phyloP scores from a whole-genome alignment of 1,140 invertebrate genomes.

The Drosophila littoralis region DNA sequence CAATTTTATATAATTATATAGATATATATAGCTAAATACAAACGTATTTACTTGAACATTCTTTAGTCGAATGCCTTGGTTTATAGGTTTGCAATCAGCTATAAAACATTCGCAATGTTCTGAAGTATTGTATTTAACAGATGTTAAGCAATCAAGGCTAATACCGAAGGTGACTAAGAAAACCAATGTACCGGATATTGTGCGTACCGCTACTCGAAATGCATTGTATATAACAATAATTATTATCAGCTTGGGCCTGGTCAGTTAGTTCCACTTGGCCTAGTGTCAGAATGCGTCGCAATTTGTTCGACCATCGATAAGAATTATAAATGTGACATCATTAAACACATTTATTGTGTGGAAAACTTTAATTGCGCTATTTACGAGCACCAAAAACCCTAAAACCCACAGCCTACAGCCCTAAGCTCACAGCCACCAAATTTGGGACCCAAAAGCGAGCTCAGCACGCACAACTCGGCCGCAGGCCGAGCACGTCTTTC shows the following conservation, averaged over 20 bases:
- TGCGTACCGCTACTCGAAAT: not conserved
- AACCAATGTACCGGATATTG: slow-evolving; percentile 2
- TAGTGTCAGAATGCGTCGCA: slow-evolving; percentile 15
- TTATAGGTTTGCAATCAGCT: not conserved
- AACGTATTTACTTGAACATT: not conserved
- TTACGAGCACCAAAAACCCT: slow-evolving; percentile 37
- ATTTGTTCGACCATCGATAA: slow-evolving; percentile 32
- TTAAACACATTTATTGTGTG: slow-evolving; percentile 43
- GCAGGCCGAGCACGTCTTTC: slow-evolving; percentile 1
- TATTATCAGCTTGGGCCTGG: slow-evolving; percentile 20
- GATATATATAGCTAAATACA: no score
- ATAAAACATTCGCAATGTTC: not conserved
- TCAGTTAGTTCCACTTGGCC: slow-evolving; percentile 11
- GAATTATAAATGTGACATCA: slow-evolving; percentile 34
- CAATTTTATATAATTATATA: no score
- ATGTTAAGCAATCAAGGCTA: slow-evolving; percentile 9
- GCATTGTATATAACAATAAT: not conserved
- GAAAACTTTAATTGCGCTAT: slow-evolving; percentile 58
- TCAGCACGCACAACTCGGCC: not conserved
- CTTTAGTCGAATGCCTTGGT: not conserved
- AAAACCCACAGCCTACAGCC: not conserved
- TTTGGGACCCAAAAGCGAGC: not conserved
- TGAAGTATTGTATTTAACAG: slow-evolving; percentile 1
- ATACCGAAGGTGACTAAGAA: slow-evolving; percentile 5
- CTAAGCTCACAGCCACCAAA: not conserved